Percentiles rank a stretch among this genome's conserved stretches.
phyloP scores from a whole-genome alignment of 2,888 invertebrate genomes.

The Drosophila ochracea region DNA sequence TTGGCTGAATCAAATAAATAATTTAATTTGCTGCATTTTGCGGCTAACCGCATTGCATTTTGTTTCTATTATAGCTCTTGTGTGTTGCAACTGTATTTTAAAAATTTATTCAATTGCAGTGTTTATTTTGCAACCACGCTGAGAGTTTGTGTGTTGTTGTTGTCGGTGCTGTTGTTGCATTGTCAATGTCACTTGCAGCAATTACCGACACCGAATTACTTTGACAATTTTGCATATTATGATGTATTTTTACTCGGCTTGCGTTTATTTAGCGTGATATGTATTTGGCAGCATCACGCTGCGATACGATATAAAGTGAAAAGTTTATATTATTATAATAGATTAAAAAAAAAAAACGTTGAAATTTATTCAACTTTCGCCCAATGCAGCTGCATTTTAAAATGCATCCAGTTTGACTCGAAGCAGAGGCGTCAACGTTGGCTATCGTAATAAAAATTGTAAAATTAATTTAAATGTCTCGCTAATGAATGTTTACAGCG shows the following conservation, averaged over 20 bases:
- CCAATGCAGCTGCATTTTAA: constrained; percentile 6
- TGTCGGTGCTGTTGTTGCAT: constrained; percentile 9
- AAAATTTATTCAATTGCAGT: constrained; percentile 24
- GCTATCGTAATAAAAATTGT: constrained; percentile 42
- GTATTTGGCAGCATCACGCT: constrained; percentile 36
- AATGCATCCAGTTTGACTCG: constrained; percentile 2
- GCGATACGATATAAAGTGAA: constrained; percentile 1
- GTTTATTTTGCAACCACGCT: constrained; percentile 41
- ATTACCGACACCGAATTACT: constrained; percentile 34
- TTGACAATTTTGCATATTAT: constrained; percentile 32
- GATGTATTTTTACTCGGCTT: constrained; percentile 1
- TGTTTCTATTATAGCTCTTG: constrained; percentile 24
- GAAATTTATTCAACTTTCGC: constrained; percentile 34
- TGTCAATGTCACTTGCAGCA: constrained; percentile 65
- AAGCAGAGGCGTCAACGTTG: constrained; percentile 23
- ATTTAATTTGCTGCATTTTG: constrained; percentile 71
- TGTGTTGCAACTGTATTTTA: constrained; percentile 24
- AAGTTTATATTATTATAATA: constrained; percentile 16
- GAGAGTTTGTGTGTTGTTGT: background rate
- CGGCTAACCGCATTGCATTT: constrained; percentile 60
- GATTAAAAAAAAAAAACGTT: background rate
- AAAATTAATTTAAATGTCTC: constrained; percentile 81
- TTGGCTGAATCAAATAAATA: constrained; percentile 39
- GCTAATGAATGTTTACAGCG: constrained; percentile 69
- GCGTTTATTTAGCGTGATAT: constrained; percentile 33